These are phyloP conservation scores for Grallaria varia DNA, from an alignment of 2,113 vertebrate genomes.

Conservation along the genomic window DNA sequence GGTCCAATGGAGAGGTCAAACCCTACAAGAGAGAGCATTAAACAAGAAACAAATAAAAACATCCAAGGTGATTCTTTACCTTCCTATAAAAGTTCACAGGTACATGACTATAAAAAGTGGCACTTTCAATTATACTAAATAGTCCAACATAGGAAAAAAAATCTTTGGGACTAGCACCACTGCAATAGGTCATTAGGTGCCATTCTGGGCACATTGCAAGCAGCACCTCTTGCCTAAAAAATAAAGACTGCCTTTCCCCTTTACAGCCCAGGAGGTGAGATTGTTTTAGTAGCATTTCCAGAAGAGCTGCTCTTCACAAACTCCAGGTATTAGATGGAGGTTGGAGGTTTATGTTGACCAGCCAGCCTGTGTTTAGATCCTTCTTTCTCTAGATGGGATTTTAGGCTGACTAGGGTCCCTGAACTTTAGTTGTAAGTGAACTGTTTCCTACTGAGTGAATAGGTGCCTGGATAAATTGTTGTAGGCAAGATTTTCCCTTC, in stretches of 20 bases:
- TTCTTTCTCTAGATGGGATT: background rate
- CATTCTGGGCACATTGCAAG: background rate
- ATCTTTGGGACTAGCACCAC: background rate
- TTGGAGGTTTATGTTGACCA: background rate
- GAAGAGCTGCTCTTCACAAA: background rate
- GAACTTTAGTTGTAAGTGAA: background rate
- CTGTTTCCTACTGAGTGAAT: background rate
- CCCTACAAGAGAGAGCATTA: background rate
- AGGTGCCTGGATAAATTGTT: background rate
- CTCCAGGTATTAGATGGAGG: background rate
- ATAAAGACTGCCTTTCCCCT: background rate
- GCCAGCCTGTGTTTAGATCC: background rate
- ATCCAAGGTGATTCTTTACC: background rate
- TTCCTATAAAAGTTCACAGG: background rate
- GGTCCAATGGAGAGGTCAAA: background rate
- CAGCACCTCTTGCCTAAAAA: background rate
- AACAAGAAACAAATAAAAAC: background rate
- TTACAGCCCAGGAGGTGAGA: background rate
- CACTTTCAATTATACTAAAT: background rate
- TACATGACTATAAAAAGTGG: background rate
- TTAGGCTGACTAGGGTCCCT: background rate
- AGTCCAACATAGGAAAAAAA: background rate
- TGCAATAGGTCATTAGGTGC: background rate
- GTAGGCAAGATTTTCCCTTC: background rate
- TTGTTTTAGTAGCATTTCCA: background rate